Percentiles rank a stretch among this genome's conserved stretches.
Evolutionary conservation across 2,797 vertebrate genomes (phyloP).

Genomic region (Zenarchopterus dispar): DNA sequence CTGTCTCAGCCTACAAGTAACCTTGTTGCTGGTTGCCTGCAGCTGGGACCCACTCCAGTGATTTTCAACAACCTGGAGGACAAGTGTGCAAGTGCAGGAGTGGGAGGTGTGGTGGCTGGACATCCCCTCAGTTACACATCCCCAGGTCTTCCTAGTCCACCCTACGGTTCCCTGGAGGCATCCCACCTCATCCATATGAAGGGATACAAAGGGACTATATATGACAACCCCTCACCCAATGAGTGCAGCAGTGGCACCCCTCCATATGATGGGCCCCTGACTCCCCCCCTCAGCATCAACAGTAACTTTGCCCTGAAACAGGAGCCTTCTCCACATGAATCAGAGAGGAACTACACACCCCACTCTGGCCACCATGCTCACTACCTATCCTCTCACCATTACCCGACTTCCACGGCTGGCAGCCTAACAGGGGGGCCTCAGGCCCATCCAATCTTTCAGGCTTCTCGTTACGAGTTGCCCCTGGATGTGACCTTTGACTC

Average conservation of each 20-base stretch:
- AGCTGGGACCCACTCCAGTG: constrained; percentile 86
- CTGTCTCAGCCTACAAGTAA: constrained; percentile 98
- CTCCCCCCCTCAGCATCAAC: constrained; percentile 93
- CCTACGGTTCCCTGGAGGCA: constrained; percentile 92
- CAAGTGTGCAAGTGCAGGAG: constrained; percentile 81
- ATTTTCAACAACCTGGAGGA: constrained; percentile 89
- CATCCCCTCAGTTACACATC: constrained; percentile 91
- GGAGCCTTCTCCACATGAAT: constrained; percentile 88
- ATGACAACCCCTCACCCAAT: constrained; percentile 87
- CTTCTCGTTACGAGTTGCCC: constrained; percentile 88
- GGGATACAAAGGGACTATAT: constrained; percentile 88
- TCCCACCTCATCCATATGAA: constrained; percentile 92
- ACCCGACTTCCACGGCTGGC: constrained; percentile 64
- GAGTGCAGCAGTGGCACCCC: constrained; percentile 86
- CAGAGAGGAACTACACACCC: constrained; percentile 86
- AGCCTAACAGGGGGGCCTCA: constrained; percentile 82
- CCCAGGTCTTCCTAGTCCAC: constrained; percentile 93
- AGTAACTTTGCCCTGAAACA: constrained; percentile 95
- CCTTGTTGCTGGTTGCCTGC: constrained; percentile 93
- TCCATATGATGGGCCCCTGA: constrained; percentile 93
- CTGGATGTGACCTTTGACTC: constrained; percentile 91
- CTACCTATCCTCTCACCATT: constrained; percentile 85
- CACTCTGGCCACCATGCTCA: constrained; percentile 78
- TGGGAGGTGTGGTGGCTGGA: constrained; percentile 59
- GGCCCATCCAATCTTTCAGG: constrained; percentile 87